Evolutionary conservation across 1,140 invertebrate species (phyloP).

Genomic region (Lepidostoma basale): DNA sequence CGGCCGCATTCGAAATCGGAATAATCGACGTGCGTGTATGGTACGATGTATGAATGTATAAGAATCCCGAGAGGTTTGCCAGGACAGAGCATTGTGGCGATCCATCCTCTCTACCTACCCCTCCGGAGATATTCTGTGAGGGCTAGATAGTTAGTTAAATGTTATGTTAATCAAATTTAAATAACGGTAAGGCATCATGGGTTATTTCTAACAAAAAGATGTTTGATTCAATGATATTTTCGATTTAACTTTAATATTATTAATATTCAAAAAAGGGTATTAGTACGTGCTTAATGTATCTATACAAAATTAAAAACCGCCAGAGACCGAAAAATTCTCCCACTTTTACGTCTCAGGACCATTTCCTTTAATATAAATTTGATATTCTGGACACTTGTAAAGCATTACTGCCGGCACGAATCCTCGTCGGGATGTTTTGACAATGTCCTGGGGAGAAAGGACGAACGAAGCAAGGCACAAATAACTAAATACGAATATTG

Average conservation of each 20-base stretch:
- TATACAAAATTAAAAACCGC: background rate
- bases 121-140: too few species aligned
- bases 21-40: too few species aligned
- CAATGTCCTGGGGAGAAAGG: slow-evolving; percentile 5
- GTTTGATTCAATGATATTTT: too few species aligned
- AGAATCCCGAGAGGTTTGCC: too few species aligned
- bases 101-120: too few species aligned
- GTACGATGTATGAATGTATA: too few species aligned
- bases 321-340: background rate
- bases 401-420: background rate
- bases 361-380: slow-evolving; percentile 4
- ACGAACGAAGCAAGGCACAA: background rate
- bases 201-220: too few species aligned
- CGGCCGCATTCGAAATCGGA: too few species aligned
- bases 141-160: too few species aligned
- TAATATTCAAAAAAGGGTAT: background rate
- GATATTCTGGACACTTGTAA: slow-evolving; percentile 14
- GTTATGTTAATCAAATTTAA: too few species aligned
- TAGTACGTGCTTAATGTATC: background rate
- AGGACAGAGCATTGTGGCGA: too few species aligned
- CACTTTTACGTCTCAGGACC: background rate
- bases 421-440: slow-evolving; percentile 11
- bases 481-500: slow-evolving; percentile 1
- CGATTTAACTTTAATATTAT: background rate
- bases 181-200: too few species aligned